Base-by-base conservation (phyloP, 2,888 invertebrate species). In the Scotopteryx bipunctaria region DNA sequence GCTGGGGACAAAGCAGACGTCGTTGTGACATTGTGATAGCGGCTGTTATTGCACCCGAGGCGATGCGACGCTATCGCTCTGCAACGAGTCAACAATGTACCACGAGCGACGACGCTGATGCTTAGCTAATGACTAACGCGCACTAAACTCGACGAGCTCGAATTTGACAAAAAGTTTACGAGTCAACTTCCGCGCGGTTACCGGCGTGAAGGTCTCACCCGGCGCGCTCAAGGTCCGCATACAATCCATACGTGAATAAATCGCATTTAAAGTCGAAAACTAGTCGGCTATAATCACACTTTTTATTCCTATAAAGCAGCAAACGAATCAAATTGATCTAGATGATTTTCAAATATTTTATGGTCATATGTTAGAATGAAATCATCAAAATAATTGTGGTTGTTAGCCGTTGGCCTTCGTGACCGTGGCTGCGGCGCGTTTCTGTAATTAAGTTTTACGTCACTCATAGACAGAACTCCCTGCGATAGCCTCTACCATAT, bases 161-260 rank as follows among this genome's bases (percentile, higher is more conserved):
- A 85, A 83, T 84, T 86, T 85, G 81, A 84, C 86, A 87, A 89
- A 90, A 79, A 84, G 86, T 81, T 73, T 80, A 80, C 78, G 79
- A 80, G 83, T 73, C 86, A 76, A 88, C 87, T 90, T 90, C 89
- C 89, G 89, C 89, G 87, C 89, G 81, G 89, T 89, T 88, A 90
- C 89, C 74, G 80, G 78, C 86, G 85, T 82, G 88, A 89, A 89
- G 89, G 89, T 87, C 89, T 88, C 82, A 77, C 81, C 80, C 76
- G 77, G 74, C 78, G 78, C 73, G 81, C 85, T 88, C 89, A 90
- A 89, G 89, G 89, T 90, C 85, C 79, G 82, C 80, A 83, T 83
- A 89, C 85, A 86, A 84, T 86, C 57, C 86, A 83, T 87, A 87
- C 82, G 77, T 83, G 81, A 82, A 85, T 86, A 85, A 86, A 86